Percentiles rank a stretch among this genome's conserved stretches.
These are phyloP conservation scores for Laticauda colubrina DNA, from an alignment of 2,113 vertebrate species.

Conservation along the genomic window DNA sequence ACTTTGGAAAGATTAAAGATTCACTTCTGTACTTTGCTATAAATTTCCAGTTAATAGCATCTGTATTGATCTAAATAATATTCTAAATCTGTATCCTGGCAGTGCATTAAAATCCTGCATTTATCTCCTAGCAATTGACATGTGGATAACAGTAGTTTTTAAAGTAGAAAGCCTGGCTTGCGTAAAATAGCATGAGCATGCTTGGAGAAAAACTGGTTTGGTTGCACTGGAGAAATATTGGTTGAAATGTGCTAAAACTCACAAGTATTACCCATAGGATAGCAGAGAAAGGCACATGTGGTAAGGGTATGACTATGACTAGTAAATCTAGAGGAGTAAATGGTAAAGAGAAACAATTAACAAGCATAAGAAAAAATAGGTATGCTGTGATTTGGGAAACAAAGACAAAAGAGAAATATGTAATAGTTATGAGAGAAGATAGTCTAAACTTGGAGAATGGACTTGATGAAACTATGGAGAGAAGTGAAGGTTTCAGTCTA, in stretches of 20 bases:
- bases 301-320: background rate
- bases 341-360: background rate
- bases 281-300: background rate
- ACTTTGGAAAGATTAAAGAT: background rate
- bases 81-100: background rate
- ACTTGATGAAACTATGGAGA: background rate
- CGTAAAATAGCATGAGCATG: background rate
- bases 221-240: background rate
- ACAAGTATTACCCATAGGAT: background rate
- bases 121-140: background rate
- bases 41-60: background rate
- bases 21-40: background rate
- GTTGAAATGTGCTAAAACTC: background rate
- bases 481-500: background rate
- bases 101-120: background rate
- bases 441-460: background rate
- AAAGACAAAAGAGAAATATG: background rate
- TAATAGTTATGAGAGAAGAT: background rate
- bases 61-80: background rate
- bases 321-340: background rate
- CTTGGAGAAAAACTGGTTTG: background rate
- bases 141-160: background rate
- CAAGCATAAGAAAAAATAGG: background rate
- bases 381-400: background rate
- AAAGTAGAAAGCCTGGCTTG: background rate